Evolutionary conservation across 53 echinoderm and acorn worm genomes (phyloP).

Genomic region (Henricia sp.): DNA sequence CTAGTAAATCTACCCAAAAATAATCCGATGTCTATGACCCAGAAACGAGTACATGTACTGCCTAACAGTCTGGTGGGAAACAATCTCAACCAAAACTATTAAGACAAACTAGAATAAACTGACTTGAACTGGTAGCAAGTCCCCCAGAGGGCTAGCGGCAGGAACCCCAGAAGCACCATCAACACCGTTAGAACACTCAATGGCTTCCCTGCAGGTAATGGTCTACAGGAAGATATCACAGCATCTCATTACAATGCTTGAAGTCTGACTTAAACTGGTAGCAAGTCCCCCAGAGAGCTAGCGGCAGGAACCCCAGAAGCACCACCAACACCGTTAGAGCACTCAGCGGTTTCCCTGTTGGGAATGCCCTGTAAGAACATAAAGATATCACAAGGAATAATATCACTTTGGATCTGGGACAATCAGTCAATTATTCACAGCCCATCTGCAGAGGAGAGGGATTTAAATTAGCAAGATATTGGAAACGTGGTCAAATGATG

Average conservation of each 20-base stretch:
- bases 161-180: slow-evolving; percentile 35
- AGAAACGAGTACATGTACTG: no score
- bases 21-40: no score
- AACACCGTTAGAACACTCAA: slow-evolving; percentile 23
- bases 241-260: slow-evolving; percentile 47
- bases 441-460: no score
- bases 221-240: slow-evolving; percentile 19
- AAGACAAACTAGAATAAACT: no score
- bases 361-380: slow-evolving; percentile 4
- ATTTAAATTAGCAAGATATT: no score
- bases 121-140: slow-evolving; percentile 58
- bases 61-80: no score
- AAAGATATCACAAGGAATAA: not conserved
- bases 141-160: slow-evolving; percentile 58
- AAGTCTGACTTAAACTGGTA: slow-evolving; percentile 53
- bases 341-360: slow-evolving; percentile 44
- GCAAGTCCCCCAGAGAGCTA: slow-evolving; percentile 62
- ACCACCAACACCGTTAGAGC: slow-evolving; percentile 19
- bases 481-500: no score
- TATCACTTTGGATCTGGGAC: not conserved
- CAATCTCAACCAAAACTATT: no score
- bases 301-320: slow-evolving; percentile 41
- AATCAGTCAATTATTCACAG: no score
- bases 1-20: no score
- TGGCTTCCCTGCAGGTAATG: slow-evolving; percentile 31